These are phyloP conservation scores for Menura novaehollandiae DNA, from an alignment of 2,113 vertebrate species.

Conservation along the genomic window DNA sequence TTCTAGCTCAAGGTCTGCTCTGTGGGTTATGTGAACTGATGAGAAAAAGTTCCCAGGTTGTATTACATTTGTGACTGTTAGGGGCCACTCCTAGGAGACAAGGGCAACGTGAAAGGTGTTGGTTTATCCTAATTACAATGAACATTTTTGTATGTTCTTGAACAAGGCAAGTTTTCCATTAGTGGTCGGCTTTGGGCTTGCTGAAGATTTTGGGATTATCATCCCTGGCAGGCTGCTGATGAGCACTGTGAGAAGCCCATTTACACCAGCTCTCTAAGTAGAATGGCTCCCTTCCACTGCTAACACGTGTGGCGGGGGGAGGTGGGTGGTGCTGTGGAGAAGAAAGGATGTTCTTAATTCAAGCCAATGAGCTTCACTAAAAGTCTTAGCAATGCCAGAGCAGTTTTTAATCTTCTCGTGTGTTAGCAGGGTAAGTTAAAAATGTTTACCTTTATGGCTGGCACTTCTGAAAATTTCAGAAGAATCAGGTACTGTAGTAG, in stretches of 20 bases:
- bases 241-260: not conserved
- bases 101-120: not conserved
- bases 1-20: not conserved
- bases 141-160: fast-evolving
- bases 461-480: not conserved
- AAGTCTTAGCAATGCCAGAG: not conserved
- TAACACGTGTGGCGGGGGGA: fast-evolving
- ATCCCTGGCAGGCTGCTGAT: not conserved
- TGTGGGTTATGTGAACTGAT: not conserved
- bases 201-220: not conserved
- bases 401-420: not conserved
- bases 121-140: not conserved
- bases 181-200: not conserved
- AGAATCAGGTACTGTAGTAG: not conserved
- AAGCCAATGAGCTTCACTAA: not conserved
- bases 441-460: not conserved
- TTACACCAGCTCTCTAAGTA: not conserved
- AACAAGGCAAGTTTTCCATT: not conserved
- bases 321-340: not conserved
- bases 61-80: too few relatives aligned
- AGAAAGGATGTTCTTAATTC: not conserved
- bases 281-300: not conserved
- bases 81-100: not conserved
- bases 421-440: not conserved
- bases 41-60: not conserved